Evolutionary conservation across 2,797 vertebrate genomes (phyloP).

Genomic region (Bucorvus abyssinicus): DNA sequence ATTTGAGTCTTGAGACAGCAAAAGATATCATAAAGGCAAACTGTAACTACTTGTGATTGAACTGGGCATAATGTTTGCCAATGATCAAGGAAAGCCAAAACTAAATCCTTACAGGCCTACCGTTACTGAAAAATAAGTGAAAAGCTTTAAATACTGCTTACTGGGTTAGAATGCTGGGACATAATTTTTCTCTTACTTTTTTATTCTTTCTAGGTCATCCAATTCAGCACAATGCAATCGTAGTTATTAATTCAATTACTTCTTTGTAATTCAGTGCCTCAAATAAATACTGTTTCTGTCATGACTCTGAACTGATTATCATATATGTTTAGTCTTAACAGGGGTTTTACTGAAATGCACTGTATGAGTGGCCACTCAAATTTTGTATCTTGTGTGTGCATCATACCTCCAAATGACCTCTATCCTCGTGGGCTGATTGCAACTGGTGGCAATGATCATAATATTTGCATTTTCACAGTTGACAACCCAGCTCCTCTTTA

Average conservation of each 20-base stretch:
- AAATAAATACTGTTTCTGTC: background rate
- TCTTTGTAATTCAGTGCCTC: background rate
- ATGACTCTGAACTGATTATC: conserved; percentile 7
- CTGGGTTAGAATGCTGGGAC: background rate
- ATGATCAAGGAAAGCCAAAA: background rate
- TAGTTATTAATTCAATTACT: background rate
- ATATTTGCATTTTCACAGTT: conserved; percentile 92
- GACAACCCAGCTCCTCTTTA: conserved; percentile 88
- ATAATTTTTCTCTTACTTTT: background rate
- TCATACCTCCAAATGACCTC: conserved; percentile 89
- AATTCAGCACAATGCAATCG: background rate
- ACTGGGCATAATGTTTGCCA: background rate
- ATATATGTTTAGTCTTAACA: conserved; percentile 81
- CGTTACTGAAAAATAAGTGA: background rate
- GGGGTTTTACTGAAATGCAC: conserved; percentile 89
- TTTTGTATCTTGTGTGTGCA: conserved; percentile 95
- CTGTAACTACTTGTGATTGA: background rate
- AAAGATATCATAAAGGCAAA: background rate
- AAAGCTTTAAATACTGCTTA: background rate
- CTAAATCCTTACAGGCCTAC: background rate
- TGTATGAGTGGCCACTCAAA: conserved; percentile 94
- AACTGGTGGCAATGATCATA: conserved; percentile 94
- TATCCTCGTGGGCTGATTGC: conserved; percentile 92
- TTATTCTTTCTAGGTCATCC: background rate
- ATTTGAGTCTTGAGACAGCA: background rate